Evolutionary conservation across 1,140 invertebrate genomes (phyloP), one percentile per base, ranked within the genome.

Genomic region (Lutraria rhynchaena): DNA sequence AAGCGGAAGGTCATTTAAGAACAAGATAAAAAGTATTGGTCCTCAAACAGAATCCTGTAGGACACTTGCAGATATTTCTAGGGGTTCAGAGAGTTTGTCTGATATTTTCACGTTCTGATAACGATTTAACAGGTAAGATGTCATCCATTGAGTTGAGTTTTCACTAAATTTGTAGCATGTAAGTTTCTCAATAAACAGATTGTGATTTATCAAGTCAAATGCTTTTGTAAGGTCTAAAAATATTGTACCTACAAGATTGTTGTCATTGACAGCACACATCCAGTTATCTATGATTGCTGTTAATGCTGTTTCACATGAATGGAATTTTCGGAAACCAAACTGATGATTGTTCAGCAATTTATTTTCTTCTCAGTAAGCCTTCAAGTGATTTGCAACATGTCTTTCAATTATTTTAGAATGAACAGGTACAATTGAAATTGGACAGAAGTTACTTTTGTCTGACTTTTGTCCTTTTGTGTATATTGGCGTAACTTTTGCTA

Each of bases 331-430:
- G 27, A 61, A 61, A 61, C 58, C 58, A 9, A 27, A 61, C 13
- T 31, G 58, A 55, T 7, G 29, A 31, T 15, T 55, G 24, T 63
- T 35, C n/a, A 74, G n/a, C 27, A 81, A 7, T 41, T 55, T 65
- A 35, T 71, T 63, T 24, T 46, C 29, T 27, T 60, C 46, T 63
- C 73, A 35, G 41, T 41, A 81, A 13, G 22, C 24, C 33, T 49
- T 46, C 24, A 73, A n/a, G 1, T 63, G 37, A 31, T 74, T 46
- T 70, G 49, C 37, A 19, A 81, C 57, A 81, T 69, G 65, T 46
- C 58, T 81, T 81, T 81, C 65, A 58, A 81, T 51, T 70, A 60
- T 22, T 65, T 71, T 74, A 31, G 78, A 81, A 31, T 74, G 35
- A 49, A 63, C 31, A 46, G 67, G 55, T 61, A 81, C n/a, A 35